Conservation (phyloP, 2,888 invertebrate species). For the Drosophila phalerata region DNA sequence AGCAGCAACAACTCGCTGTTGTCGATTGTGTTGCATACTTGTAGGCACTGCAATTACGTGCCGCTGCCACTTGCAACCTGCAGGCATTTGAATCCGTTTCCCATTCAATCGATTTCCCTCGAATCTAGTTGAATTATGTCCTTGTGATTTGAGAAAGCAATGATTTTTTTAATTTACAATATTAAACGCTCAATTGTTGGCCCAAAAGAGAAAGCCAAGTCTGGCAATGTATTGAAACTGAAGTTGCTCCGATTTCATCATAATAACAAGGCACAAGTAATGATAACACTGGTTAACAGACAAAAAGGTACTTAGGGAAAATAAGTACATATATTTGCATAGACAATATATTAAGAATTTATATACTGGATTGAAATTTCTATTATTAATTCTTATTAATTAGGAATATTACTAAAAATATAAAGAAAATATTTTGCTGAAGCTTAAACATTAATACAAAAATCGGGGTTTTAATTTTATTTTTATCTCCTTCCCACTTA, state of each 20-base stretch:
- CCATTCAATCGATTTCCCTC: constrained; percentile 51
- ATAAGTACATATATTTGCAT: no score
- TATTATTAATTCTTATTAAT: no score
- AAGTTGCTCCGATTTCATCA: constrained; percentile 41
- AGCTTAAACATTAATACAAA: no score
- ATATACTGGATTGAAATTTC: no score
- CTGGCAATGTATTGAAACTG: not conserved
- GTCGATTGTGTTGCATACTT: constrained; percentile 46
- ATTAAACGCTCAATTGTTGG: constrained; percentile 57
- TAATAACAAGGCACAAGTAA: constrained; percentile 34
- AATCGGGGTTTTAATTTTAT: no score
- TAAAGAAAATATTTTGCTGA: no score
- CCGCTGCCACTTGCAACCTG: constrained; percentile 53
- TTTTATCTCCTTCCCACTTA: no score
- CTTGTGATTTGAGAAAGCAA: constrained; percentile 33
- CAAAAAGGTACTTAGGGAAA: no score
- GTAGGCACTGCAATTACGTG: constrained; percentile 74
- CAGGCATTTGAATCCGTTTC: constrained; percentile 62
- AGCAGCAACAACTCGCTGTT: constrained; percentile 32
- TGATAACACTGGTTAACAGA: not conserved
- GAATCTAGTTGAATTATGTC: constrained; percentile 41
- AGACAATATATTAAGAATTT: no score
- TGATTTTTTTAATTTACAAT: constrained; percentile 54
- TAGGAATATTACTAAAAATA: no score
- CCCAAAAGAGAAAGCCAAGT: constrained; percentile 23